Conservation (phyloP, 2,888 invertebrate genomes). For the Gastracanthus pulcherrimus region DNA sequence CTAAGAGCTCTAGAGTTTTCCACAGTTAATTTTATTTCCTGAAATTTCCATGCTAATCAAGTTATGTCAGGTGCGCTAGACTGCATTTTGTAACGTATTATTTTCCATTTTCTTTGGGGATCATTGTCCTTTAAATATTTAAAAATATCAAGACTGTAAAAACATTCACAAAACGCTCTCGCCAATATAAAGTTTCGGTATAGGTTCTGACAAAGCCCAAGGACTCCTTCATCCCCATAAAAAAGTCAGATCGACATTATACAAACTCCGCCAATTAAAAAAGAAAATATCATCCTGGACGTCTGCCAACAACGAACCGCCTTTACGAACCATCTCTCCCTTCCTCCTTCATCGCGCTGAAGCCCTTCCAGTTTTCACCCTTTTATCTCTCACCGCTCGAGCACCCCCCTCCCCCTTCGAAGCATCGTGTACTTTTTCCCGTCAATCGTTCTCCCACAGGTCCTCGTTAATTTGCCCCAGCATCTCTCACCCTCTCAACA, state of each 20-base stretch:
- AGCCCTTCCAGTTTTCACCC: neutral
- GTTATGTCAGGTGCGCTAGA: too few relatives aligned
- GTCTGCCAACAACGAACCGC: neutral
- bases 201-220: neutral
- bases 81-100: too few relatives aligned
- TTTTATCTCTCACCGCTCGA: neutral
- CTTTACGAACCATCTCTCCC: too few relatives aligned
- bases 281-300: neutral
- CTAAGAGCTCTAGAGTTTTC: too few relatives aligned
- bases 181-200: too few relatives aligned
- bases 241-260: neutral
- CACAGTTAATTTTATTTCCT: too few relatives aligned
- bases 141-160: too few relatives aligned
- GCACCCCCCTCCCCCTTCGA: neutral
- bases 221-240: too few relatives aligned
- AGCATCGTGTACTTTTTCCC: neutral
- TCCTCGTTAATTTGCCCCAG: conserved; percentile 42
- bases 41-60: too few relatives aligned
- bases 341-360: neutral
- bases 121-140: too few relatives aligned
- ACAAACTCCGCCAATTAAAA: conserved; percentile 14
- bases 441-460: conserved; percentile 33
- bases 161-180: too few relatives aligned
- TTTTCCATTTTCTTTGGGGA: too few relatives aligned
- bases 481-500: neutral